These are phyloP conservation scores for Clostera curtula DNA, from an alignment of 2,888 invertebrate species.

Conservation along the genomic window DNA sequence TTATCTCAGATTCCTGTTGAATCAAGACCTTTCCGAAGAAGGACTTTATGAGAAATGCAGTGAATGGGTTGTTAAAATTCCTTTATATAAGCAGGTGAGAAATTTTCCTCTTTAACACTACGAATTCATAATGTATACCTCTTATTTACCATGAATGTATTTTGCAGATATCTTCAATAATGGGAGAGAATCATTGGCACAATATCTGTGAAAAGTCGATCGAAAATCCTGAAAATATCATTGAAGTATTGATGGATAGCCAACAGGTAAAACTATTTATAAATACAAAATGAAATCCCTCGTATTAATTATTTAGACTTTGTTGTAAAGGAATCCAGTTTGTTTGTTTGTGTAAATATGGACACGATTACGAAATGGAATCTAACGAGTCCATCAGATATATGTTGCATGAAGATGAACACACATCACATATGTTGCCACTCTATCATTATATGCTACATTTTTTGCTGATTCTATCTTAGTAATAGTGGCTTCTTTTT, in stretches of 20 bases:
- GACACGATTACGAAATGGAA: too few species aligned
- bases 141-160: background rate
- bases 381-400: too few species aligned
- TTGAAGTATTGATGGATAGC: conserved; percentile 71
- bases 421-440: too few species aligned
- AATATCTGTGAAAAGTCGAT: conserved; percentile 72
- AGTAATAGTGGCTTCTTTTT: background rate
- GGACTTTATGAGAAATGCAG: conserved; percentile 61
- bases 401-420: too few species aligned
- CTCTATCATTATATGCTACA: conserved; percentile 4
- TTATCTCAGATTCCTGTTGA: conserved; percentile 59
- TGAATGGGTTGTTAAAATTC: conserved; percentile 76
- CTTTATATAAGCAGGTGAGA: conserved; percentile 76
- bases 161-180: conserved; percentile 71
- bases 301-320: too few species aligned
- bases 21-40: conserved; percentile 54
- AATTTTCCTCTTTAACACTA: background rate
- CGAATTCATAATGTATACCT: background rate
- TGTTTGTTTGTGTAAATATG: too few species aligned
- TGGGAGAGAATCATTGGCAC: conserved; percentile 76
- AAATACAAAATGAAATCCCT: too few species aligned
- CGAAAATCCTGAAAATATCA: conserved; percentile 68
- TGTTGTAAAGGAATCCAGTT: too few species aligned
- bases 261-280: conserved; percentile 52
- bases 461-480: background rate